Conservation (phyloP, 1,140 invertebrate genomes). For the Bicyclus anynana region DNA sequence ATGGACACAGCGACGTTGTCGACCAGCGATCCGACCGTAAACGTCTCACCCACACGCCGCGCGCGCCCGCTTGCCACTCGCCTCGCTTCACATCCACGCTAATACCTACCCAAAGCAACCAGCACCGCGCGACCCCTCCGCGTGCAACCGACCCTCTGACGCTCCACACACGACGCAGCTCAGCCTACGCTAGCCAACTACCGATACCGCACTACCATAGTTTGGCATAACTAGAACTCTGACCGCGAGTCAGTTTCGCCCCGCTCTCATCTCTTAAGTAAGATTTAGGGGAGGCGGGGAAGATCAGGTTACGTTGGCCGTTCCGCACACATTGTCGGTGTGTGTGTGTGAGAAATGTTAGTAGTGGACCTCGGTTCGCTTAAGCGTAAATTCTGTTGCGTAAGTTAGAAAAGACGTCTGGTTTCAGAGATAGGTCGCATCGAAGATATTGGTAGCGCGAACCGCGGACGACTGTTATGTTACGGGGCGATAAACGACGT, state of each 20-base stretch:
- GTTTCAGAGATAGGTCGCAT: conserved; percentile 58
- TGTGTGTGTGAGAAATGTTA: conserved; percentile 71
- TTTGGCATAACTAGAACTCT: conserved; percentile 69
- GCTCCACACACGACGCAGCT: conserved; percentile 28
- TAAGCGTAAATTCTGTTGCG: conserved; percentile 75
- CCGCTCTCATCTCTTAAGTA: conserved; percentile 42
- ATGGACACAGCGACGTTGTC: conserved; percentile 54
- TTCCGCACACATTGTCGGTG: conserved; percentile 54
- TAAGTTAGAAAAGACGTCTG: conserved; percentile 72
- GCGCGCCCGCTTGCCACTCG: conserved; percentile 67
- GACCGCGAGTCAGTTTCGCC: conserved; percentile 52
- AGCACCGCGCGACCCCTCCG: conserved; percentile 31
- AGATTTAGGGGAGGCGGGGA: conserved; percentile 36
- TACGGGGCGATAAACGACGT: conserved; percentile 26
- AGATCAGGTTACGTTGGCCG: conserved; percentile 32
- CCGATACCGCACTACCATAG: conserved; percentile 71
- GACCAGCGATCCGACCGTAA: conserved; percentile 73
- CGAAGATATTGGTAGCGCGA: conserved; percentile 53
- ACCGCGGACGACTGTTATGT: conserved; percentile 29
- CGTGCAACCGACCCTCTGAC: conserved; percentile 29
- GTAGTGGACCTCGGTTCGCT: conserved; percentile 66
- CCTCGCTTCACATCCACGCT: conserved; percentile 66
- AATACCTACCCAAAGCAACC: conserved; percentile 43
- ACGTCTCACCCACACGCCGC: conserved; percentile 74
- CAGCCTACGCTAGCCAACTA: conserved; percentile 40